These are phyloP conservation scores for Ceramica pisi DNA, from an alignment of 2,888 invertebrate species.

Conservation along the genomic window DNA sequence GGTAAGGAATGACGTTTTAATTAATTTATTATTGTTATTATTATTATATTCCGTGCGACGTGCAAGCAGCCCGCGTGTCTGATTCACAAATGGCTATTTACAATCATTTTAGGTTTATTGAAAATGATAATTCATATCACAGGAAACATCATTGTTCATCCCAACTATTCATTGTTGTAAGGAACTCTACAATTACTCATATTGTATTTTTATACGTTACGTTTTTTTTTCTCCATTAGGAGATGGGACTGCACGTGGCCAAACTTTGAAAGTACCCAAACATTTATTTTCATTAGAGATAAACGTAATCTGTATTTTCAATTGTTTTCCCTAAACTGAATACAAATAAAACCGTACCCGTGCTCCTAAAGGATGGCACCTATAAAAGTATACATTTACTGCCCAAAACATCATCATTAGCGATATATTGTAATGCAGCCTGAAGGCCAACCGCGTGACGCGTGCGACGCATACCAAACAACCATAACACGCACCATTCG, in stretches of 20 bases:
- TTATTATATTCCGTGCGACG: too few relatives aligned
- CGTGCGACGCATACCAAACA: slow-evolving; percentile 76
- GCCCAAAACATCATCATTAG: slow-evolving; percentile 76
- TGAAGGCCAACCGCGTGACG: slow-evolving; percentile 55
- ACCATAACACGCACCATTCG: slow-evolving; percentile 58
- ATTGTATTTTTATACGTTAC: neutral
- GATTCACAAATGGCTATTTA: neutral
- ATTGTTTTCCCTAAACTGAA: slow-evolving; percentile 33
- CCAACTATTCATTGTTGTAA: neutral
- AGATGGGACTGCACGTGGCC: neutral
- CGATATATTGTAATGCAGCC: slow-evolving; percentile 77
- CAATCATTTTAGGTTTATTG: neutral
- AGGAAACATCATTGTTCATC: too few relatives aligned
- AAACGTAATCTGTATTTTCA: slow-evolving; percentile 21
- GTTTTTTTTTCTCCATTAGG: neutral
- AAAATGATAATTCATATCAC: neutral
- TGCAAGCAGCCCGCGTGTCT: neutral
- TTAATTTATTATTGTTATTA: too few relatives aligned
- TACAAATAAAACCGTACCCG: slow-evolving; percentile 22
- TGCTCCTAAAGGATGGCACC: slow-evolving; percentile 10
- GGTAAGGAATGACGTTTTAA: neutral
- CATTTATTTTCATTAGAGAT: slow-evolving; percentile 19
- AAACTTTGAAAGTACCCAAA: slow-evolving; percentile 16
- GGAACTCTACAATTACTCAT: neutral
- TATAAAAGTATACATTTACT: slow-evolving; percentile 64